These are phyloP conservation scores for Pseudochirops cupreus DNA, from an alignment of 2,797 vertebrate species.

Conservation along the genomic window DNA sequence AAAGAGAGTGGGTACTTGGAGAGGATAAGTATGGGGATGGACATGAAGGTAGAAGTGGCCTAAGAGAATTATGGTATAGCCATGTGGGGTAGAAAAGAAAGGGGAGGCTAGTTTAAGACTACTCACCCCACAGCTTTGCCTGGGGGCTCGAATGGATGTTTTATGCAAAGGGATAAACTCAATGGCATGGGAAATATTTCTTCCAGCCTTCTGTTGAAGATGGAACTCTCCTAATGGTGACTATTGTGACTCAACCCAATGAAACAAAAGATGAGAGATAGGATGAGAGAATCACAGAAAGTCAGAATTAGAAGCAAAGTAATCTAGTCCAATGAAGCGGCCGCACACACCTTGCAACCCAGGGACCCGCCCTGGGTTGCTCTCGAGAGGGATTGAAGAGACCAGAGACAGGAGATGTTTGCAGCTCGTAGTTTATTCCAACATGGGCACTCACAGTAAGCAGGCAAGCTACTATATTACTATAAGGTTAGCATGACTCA, in stretches of 20 bases:
- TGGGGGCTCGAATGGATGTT: not conserved
- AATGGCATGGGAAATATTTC: not conserved
- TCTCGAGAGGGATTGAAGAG: no score
- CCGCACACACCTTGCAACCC: no score
- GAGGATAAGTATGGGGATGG: not conserved
- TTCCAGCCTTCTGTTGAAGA: constrained; percentile 14
- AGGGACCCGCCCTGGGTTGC: no score
- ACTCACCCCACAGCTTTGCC: not conserved
- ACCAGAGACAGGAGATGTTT: no score
- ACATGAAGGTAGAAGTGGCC: no score
- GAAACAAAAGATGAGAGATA: not conserved
- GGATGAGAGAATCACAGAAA: not conserved
- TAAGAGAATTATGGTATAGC: not conserved
- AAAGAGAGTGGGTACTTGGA: not conserved
- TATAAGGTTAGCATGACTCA: no score
- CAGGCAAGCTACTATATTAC: no score
- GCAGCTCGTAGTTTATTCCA: no score
- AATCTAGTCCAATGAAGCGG: not conserved
- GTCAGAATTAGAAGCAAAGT: not conserved
- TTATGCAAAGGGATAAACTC: not conserved
- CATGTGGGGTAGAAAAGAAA: not conserved
- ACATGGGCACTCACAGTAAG: no score
- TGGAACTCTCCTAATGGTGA: not conserved
- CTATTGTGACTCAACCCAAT: not conserved
- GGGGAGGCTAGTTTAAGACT: not conserved